phyloP scores from a whole-genome alignment of 92 coral and sea anemone genomes.

The Galaxea fascicularis region DNA sequence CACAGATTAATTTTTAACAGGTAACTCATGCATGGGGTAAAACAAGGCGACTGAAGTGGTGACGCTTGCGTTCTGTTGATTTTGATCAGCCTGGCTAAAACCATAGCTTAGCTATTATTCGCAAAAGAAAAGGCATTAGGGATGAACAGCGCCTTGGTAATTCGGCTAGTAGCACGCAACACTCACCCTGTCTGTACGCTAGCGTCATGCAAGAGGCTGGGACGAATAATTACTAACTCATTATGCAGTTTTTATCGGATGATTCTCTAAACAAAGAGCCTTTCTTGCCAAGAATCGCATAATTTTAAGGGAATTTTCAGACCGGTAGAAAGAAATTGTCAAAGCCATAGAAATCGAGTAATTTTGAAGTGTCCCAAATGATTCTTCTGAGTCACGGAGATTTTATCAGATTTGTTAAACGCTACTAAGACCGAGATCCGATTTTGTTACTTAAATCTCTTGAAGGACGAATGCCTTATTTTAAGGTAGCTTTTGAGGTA shows the following conservation, averaged over 20 bases:
- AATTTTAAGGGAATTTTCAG: neutral
- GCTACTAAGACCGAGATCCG: neutral
- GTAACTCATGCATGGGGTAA: neutral
- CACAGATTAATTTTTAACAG: neutral
- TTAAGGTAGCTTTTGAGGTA: neutral
- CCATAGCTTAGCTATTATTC: neutral
- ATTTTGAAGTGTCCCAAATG: neutral
- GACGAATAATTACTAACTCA: slow-evolving; percentile 14
- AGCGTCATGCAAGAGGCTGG: slow-evolving; percentile 35
- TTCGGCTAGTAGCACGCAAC: slow-evolving; percentile 47
- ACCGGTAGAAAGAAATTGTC: neutral
- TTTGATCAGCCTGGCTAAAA: neutral
- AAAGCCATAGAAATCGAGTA: neutral
- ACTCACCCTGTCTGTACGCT: slow-evolving; percentile 14
- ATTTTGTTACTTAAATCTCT: neutral
- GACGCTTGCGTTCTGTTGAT: neutral
- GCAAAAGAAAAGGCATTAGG: neutral
- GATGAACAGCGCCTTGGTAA: neutral
- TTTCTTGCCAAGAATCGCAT: slow-evolving; percentile 1
- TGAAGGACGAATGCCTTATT: neutral
- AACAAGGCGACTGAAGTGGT: neutral
- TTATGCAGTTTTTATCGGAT: slow-evolving; percentile 33
- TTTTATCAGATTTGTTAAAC: neutral
- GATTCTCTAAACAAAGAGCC: slow-evolving; percentile 18
- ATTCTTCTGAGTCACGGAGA: neutral